phyloP scores from a whole-genome alignment of 1,140 invertebrate species.

The Bombyx mandarina region DNA sequence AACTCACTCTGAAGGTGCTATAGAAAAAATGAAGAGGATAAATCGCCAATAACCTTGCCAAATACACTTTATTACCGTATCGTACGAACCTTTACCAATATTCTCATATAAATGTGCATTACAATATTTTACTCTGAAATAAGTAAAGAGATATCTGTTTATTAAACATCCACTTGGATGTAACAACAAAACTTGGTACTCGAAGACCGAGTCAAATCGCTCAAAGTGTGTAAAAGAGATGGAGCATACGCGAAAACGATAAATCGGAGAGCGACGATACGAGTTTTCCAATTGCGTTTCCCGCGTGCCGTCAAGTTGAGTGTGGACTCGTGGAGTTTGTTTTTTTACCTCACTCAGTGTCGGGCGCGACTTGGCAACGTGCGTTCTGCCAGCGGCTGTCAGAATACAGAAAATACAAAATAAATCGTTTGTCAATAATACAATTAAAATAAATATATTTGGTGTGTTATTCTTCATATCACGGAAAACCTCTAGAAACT shows the following conservation, averaged over 20 bases:
- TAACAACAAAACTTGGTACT: slow-evolving; percentile 11
- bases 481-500: too few species aligned
- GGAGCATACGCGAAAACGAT: slow-evolving; percentile 6
- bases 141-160: slow-evolving; percentile 11
- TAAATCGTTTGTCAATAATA: too few species aligned
- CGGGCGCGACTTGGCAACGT: slow-evolving; percentile 36
- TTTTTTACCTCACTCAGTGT: slow-evolving; percentile 49
- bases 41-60: too few species aligned
- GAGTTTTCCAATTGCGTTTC: slow-evolving; percentile 29
- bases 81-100: too few species aligned
- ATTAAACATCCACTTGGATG: slow-evolving; percentile 23
- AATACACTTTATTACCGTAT: too few species aligned
- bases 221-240: background rate
- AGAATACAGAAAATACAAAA: slow-evolving; percentile 17
- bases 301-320: slow-evolving; percentile 16
- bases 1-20: too few species aligned
- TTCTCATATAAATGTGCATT: too few species aligned
- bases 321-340: slow-evolving; percentile 27
- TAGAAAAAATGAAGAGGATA: too few species aligned
- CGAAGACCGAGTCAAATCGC: slow-evolving; percentile 19
- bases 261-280: slow-evolving; percentile 20
- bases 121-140: background rate
- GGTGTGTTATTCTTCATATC: too few species aligned
- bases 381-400: slow-evolving; percentile 27
- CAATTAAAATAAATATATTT: too few species aligned